These are phyloP conservation scores for Silurus aristotelis DNA, from an alignment of 2,797 vertebrate species.

Conservation along the genomic window DNA sequence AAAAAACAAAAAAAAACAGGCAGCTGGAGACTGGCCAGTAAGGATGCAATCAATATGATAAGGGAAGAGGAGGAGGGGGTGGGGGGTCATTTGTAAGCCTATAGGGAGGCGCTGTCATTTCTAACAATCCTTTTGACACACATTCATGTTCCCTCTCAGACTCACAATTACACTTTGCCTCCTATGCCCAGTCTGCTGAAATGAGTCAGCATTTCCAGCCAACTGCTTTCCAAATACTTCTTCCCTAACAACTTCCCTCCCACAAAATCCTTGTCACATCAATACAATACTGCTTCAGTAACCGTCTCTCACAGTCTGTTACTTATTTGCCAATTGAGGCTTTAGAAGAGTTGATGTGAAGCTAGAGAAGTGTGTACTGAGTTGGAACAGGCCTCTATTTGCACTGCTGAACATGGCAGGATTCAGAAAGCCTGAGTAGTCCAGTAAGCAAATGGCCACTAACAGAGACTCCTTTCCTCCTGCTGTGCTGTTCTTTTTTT, in stretches of 20 bases:
- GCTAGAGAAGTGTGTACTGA: conserved; percentile 20
- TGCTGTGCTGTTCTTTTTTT: neutral
- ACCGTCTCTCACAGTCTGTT: no score
- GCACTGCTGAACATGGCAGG: conserved; percentile 31
- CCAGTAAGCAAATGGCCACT: conserved; percentile 10
- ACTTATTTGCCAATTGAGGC: conserved; percentile 27
- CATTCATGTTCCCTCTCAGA: conserved; percentile 40
- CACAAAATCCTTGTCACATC: conserved; percentile 25
- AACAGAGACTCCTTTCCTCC: conserved; percentile 4
- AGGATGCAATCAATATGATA: conserved; percentile 52
- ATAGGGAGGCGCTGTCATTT: conserved; percentile 42
- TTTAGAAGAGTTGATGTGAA: neutral
- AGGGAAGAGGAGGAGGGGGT: neutral
- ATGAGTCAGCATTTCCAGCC: conserved; percentile 71
- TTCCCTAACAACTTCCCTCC: conserved; percentile 12
- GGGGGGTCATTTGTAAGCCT: conserved; percentile 27
- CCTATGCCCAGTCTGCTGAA: conserved; percentile 48
- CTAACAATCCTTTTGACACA: conserved; percentile 18
- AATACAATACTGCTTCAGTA: neutral
- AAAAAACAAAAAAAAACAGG: neutral
- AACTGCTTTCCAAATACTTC: conserved; percentile 58
- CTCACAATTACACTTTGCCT: conserved; percentile 58
- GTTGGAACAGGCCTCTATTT: conserved; percentile 33
- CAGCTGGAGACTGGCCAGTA: conserved; percentile 46
- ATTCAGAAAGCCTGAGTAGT: conserved; percentile 21